Base-by-base conservation (phyloP, 2,888 invertebrate species). In the Cantharis rustica region DNA sequence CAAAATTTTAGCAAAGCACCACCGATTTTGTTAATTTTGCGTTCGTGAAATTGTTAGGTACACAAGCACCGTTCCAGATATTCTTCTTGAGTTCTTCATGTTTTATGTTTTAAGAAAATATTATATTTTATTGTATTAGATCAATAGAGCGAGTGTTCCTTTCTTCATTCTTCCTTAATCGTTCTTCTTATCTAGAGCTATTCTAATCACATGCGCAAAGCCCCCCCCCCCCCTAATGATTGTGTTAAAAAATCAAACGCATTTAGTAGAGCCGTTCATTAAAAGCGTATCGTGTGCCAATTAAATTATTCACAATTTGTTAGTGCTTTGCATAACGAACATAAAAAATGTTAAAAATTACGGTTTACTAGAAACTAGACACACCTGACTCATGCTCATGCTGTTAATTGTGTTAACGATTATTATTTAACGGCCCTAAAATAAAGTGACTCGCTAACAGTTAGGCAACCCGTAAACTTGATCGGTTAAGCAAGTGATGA, bases 401-500 rank as follows among this genome's bases (percentile, higher is more conserved):
- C 76, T 73, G 66, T 76, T 75, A 68, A 75, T 77, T 76, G 76
- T 77, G 77, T 79, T 78, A 47, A 47, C 47, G 47, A n/a, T 3
- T 27, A 47, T 13, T 31, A 3, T 10, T 27, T n/a, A 47, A 47
- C 47, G 9, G 47, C n/a, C 47, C 47, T 13, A 47, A 1, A n/a
- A 7, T n/a, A 47, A 47, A n/a, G 5, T 7, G n/a, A n/a, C 7
- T 0, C 47, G 7, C n/a, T n/a, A n/a, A 47, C 1, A 7, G 47
- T n/a, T 47, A 47, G 47, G n/a, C 47, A n/a, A 47, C n/a, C n/a
- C 47, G 47, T 31, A 5, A 7, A 47, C 7, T n/a, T 7, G n/a
- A 7, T 47, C 47, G 47, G n/a, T 47, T 47, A 47, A 47, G n/a
- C 47, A 13, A 2, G 47, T 47, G 5, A n/a, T n/a, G 7, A 13